Evolutionary conservation across 1,140 invertebrate species (phyloP).

Genomic region (Drosophila littoralis): DNA sequence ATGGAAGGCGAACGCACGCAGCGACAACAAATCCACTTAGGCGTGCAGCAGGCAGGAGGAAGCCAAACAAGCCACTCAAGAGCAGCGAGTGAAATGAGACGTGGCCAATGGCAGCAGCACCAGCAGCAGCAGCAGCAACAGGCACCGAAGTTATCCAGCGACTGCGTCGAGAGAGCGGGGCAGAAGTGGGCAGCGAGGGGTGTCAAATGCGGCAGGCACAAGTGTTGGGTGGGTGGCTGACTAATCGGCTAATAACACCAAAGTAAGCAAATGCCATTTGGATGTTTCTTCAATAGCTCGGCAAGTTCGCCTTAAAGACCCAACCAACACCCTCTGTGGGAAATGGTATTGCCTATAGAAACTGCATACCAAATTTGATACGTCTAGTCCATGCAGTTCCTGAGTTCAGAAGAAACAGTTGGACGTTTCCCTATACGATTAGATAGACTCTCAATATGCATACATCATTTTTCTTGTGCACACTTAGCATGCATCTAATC

Average conservation of each 20-base stretch:
- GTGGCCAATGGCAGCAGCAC: slow-evolving; percentile 33
- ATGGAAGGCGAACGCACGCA: slow-evolving; percentile 52
- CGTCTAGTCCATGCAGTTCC: not conserved
- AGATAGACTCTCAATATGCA: not conserved
- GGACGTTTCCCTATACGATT: too few species aligned
- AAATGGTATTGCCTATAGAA: not conserved
- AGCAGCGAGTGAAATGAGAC: slow-evolving; percentile 51
- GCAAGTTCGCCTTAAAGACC: slow-evolving; percentile 6
- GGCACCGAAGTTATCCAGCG: not conserved
- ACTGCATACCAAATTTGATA: not conserved
- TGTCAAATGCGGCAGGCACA: too few species aligned
- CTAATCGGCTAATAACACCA: slow-evolving; percentile 44
- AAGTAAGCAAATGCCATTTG: slow-evolving; percentile 13
- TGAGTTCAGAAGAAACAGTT: not conserved
- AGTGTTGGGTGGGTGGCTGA: not conserved
- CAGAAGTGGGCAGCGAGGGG: not conserved
- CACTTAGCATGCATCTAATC: too few species aligned
- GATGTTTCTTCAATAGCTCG: slow-evolving; percentile 4
- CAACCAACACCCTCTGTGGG: not conserved
- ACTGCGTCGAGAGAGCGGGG: not conserved
- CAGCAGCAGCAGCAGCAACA: slow-evolving; percentile 6
- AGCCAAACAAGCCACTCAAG: slow-evolving; percentile 45
- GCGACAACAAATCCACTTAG: slow-evolving; percentile 56
- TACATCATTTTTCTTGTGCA: too few species aligned
- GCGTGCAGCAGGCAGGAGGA: slow-evolving; percentile 47